Conservation (phyloP, 2,888 invertebrate genomes). For the Heliconius sara region DNA sequence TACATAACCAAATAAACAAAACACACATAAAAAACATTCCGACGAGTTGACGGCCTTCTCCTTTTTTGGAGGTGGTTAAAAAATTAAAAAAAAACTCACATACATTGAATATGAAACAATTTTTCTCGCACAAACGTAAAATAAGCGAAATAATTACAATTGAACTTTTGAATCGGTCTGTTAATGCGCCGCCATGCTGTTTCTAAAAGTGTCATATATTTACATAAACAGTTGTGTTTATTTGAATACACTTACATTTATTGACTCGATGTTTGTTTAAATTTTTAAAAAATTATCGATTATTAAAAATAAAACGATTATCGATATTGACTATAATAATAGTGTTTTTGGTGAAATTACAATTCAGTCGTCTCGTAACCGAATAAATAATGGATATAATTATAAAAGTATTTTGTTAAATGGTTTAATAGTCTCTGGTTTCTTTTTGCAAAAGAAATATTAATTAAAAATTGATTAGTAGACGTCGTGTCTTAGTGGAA, state of each 20-base stretch:
- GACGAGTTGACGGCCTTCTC: too few species aligned
- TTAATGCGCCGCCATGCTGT: conserved; percentile 1
- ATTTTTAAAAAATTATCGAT: background rate
- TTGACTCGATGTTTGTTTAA: background rate
- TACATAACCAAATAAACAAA: too few species aligned
- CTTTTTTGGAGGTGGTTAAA: too few species aligned
- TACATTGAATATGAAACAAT: background rate
- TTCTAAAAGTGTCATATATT: background rate
- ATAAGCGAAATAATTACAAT: background rate
- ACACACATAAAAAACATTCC: too few species aligned
- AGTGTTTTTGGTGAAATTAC: too few species aligned
- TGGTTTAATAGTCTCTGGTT: background rate
- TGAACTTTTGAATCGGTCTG: background rate
- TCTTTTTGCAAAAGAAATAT: background rate
- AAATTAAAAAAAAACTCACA: background rate
- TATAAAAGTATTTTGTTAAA: background rate
- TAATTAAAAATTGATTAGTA: background rate
- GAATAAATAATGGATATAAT: background rate
- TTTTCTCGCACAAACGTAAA: background rate
- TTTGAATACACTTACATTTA: background rate
- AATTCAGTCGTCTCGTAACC: background rate
- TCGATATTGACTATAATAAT: background rate
- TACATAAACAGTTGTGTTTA: background rate
- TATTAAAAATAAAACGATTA: background rate
- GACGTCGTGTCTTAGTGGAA: too few species aligned